Percentiles rank a stretch among this genome's conserved stretches.
Evolutionary conservation across 2,888 invertebrate genomes (phyloP).

Genomic region (Itoplectis maculator): DNA sequence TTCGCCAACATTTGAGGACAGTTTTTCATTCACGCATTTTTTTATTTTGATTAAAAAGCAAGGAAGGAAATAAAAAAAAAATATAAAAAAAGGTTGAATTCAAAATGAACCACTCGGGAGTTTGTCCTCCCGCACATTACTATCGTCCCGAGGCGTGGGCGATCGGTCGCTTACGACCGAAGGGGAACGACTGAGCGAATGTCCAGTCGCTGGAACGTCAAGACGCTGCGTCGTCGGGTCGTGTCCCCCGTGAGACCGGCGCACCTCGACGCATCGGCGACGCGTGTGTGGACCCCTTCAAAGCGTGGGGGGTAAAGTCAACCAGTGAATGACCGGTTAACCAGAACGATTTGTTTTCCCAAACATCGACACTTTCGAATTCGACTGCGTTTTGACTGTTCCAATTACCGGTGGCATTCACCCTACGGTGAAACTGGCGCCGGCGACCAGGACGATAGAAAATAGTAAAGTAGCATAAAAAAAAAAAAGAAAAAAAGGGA

Average conservation of each 20-base stretch:
- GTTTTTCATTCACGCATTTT: too few species aligned
- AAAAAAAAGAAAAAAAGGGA: slow-evolving; percentile 26
- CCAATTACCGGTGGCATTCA: too few species aligned
- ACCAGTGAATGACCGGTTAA: too few species aligned
- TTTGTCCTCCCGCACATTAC: slow-evolving; percentile 3
- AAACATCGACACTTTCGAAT: too few species aligned
- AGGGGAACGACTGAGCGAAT: slow-evolving; percentile 37
- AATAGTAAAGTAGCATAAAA: slow-evolving; percentile 36
- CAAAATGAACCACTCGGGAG: not conserved
- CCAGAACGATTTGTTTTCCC: too few species aligned
- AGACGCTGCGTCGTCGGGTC: slow-evolving; percentile 17
- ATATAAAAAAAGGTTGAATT: too few species aligned
- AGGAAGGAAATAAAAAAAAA: too few species aligned
- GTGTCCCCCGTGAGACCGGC: slow-evolving; percentile 47
- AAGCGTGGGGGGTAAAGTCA: too few species aligned
- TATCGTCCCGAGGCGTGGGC: slow-evolving; percentile 34
- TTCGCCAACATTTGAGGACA: too few species aligned
- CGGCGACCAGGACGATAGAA: slow-evolving; percentile 53
- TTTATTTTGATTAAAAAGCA: too few species aligned
- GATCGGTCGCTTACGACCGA: slow-evolving; percentile 20
- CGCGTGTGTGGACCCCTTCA: slow-evolving; percentile 33
- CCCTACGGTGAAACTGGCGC: not conserved
- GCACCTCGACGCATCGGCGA: slow-evolving; percentile 11
- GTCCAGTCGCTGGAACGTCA: slow-evolving; percentile 45
- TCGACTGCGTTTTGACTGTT: too few species aligned